Base-by-base conservation (phyloP, 2,113 vertebrate genomes). In the Channa maculata region DNA sequence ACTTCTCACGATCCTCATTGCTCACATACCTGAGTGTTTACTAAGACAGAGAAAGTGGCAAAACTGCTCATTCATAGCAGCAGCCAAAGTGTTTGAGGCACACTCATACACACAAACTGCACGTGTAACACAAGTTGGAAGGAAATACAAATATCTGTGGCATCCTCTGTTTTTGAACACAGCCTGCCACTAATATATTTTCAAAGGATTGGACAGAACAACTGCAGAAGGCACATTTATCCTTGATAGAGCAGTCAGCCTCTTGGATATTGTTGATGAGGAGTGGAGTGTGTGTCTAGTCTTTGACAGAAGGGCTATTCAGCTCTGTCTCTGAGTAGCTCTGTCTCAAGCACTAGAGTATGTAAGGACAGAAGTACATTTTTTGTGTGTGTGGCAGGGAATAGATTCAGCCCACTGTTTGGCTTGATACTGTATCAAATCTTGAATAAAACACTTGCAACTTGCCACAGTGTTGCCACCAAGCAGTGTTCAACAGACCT, bases 171-270 rank as follows among this genome's bases (percentile, higher is more conserved):
- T 57, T 65, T 41, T 78, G 7, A 68, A 37, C 54, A 48, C 51
- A 71, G 59, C 43, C 84, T 84, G 83, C 72, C 50, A 50, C 70
- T 76, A 55, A 80, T 86, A 81, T 88, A 76, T 87, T 89, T 84
- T 73, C 65, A 86, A 85, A 77, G 59, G 70, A 80, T 63, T 24
- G 87, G 75, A 90, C 59, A 60, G 73, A 74, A 76, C 75, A 77
- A 84, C 72, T 79, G 89, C 79, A 86, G 79, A 63, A 77, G 77
- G 50, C 69, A 73, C 75, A 68, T 83, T 85, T 81, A 58, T 74
- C 74, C 60, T 83, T 83, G 83, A 80, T 75, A 70, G 84, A 79
- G 74, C 76, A 69, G 73, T 72, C 82, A 82, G 86, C 67, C 81
- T 86, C 65, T 71, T 61, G 58, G 59, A 80, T 78, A 83, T 68